phyloP scores from a whole-genome alignment of 2,113 vertebrate genomes.

The Thymallus thymallus region DNA sequence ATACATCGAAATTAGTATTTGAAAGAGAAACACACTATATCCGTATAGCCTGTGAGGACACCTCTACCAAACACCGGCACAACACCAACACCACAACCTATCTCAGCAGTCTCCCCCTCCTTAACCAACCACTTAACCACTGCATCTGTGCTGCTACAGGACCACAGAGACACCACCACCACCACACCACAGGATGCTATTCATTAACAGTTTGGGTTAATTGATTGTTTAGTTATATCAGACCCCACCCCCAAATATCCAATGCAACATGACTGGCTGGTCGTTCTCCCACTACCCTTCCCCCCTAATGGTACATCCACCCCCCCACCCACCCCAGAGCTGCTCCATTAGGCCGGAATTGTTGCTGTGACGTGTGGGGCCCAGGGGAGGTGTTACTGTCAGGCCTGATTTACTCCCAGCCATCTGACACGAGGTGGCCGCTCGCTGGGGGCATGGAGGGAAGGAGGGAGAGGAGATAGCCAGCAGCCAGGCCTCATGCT shows the following conservation, averaged over 20 bases:
- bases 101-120: background rate
- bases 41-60: too few species aligned
- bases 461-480: slow-evolving; percentile 14
- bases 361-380: slow-evolving; percentile 86
- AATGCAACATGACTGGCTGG: slow-evolving; percentile 9
- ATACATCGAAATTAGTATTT: too few species aligned
- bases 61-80: too few species aligned
- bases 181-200: slow-evolving; percentile 41
- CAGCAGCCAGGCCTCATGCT: background rate
- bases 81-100: too few species aligned
- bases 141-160: background rate
- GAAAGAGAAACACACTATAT: too few species aligned
- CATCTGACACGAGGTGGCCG: slow-evolving; percentile 73
- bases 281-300: slow-evolving; percentile 24
- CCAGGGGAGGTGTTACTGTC: slow-evolving; percentile 89
- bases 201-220: slow-evolving; percentile 61
- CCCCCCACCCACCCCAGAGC: slow-evolving; percentile 47
- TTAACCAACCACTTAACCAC: background rate
- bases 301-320: background rate
- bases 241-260: too few species aligned
- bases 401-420: slow-evolving; percentile 82
- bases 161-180: slow-evolving; percentile 8
- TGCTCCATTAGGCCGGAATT: slow-evolving; percentile 90
- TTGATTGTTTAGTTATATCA: slow-evolving; percentile 64
- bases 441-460: slow-evolving; percentile 23